Conservation (phyloP, 2,113 vertebrate species). For the Rhinolophus ferrumequinum region DNA sequence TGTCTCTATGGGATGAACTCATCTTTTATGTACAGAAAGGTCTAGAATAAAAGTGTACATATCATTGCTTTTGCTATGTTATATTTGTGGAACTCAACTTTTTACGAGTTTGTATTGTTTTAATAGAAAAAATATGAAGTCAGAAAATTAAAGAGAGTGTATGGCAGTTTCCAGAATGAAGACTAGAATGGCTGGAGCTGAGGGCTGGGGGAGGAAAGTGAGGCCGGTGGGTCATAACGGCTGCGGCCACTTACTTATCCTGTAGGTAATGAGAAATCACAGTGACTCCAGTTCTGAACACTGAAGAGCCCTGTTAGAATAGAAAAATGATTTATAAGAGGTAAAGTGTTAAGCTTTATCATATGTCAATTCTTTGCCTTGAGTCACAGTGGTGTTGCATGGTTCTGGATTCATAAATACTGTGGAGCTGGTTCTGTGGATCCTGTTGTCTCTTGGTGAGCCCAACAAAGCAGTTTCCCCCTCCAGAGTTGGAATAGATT, state of each 20-base stretch:
- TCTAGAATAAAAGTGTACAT: not conserved
- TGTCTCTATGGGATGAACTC: not conserved
- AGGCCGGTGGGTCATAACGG: rapidly evolving
- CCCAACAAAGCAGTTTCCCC: not conserved
- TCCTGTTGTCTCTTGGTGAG: not conserved
- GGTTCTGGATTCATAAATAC: not conserved
- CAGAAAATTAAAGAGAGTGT: not conserved
- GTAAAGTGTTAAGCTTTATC: not conserved
- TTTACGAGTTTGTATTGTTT: not conserved
- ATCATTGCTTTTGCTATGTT: not conserved
- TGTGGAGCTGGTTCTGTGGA: not conserved
- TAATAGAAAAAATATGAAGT: not conserved
- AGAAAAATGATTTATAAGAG: not conserved
- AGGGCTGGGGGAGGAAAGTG: too few relatives aligned
- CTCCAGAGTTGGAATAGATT: not conserved
- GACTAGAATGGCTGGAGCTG: not conserved
- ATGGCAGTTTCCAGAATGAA: not conserved
- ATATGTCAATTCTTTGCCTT: not conserved
- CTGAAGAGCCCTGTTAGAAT: not conserved
- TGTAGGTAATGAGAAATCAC: not conserved
- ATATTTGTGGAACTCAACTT: not conserved
- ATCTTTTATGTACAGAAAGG: not conserved
- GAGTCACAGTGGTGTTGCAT: too few relatives aligned
- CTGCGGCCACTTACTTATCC: too few relatives aligned
- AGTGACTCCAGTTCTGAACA: not conserved